phyloP scores from a whole-genome alignment of 2,888 invertebrate genomes.

The Eupithecia abbreviata region DNA sequence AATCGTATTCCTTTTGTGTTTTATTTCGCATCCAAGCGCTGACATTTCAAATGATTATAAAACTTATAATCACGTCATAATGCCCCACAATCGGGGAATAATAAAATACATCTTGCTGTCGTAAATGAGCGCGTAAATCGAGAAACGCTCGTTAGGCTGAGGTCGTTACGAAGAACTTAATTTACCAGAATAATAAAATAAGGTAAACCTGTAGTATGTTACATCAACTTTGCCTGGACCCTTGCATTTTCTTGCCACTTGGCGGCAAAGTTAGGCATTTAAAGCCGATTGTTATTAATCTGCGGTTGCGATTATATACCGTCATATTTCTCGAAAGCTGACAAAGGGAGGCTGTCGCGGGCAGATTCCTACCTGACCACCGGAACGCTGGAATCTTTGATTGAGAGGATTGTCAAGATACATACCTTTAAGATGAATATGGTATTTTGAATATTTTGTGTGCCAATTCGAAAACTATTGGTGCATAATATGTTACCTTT shows the following conservation, averaged over 20 bases:
- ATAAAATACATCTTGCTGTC: slow-evolving; percentile 64
- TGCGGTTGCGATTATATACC: slow-evolving; percentile 66
- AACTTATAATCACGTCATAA: slow-evolving; percentile 64
- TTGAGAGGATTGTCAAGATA: slow-evolving; percentile 46
- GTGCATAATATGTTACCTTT: neutral
- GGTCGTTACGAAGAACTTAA: slow-evolving; percentile 63
- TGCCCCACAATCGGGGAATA: slow-evolving; percentile 50
- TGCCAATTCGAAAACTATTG: slow-evolving; percentile 9
- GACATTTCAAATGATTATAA: slow-evolving; percentile 56
- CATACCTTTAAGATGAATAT: slow-evolving; percentile 37
- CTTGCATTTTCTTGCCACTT: slow-evolving; percentile 34
- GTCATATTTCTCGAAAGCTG: slow-evolving; percentile 73
- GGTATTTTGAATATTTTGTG: slow-evolving; percentile 19
- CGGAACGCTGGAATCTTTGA: slow-evolving; percentile 52
- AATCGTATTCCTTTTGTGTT: slow-evolving; percentile 44
- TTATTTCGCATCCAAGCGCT: slow-evolving; percentile 53
- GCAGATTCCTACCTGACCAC: slow-evolving; percentile 41
- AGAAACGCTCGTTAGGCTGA: slow-evolving; percentile 57
- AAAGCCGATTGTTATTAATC: slow-evolving; percentile 59
- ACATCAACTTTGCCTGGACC: slow-evolving; percentile 52
- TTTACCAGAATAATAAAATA: slow-evolving; percentile 68
- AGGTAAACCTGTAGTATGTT: slow-evolving; percentile 51
- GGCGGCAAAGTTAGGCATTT: slow-evolving; percentile 35
- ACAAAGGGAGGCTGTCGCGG: slow-evolving; percentile 62
- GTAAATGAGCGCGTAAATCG: slow-evolving; percentile 67